phyloP scores from a whole-genome alignment of 2,888 invertebrate genomes.

The Macrosiphum euphorbiae region DNA sequence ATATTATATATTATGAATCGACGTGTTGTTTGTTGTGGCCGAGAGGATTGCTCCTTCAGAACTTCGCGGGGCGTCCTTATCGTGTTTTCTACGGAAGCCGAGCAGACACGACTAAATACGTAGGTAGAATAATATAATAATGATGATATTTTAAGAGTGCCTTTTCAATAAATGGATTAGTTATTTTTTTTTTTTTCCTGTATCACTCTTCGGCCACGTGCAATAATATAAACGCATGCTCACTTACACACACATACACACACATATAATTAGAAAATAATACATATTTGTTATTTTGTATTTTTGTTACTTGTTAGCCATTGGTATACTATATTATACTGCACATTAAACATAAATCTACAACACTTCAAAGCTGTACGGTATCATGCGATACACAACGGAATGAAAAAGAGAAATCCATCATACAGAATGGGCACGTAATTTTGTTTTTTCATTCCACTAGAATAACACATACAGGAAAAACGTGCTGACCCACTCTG shows the following conservation, averaged over 20 bases:
- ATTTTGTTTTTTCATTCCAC: not conserved
- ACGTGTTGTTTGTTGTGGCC: conserved; percentile 12
- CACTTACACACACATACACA: not conserved
- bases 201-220: not conserved
- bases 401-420: not conserved
- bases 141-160: not conserved
- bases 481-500: not conserved
- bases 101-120: not conserved
- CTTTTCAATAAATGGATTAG: conserved; percentile 13
- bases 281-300: not conserved
- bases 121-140: not conserved
- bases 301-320: not conserved
- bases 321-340: not conserved
- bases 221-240: not conserved
- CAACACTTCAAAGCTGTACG: not conserved
- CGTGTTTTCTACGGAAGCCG: conserved; percentile 45
- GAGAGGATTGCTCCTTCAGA: not conserved
- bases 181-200: not conserved
- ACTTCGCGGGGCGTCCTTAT: conserved; percentile 42
- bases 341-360: not conserved
- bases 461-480: not conserved
- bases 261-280: not conserved
- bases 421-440: not conserved
- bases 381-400: not conserved
- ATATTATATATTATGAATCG: not conserved